phyloP scores from a whole-genome alignment of 2,888 invertebrate species.

The Caenorhabditis doughertyi region DNA sequence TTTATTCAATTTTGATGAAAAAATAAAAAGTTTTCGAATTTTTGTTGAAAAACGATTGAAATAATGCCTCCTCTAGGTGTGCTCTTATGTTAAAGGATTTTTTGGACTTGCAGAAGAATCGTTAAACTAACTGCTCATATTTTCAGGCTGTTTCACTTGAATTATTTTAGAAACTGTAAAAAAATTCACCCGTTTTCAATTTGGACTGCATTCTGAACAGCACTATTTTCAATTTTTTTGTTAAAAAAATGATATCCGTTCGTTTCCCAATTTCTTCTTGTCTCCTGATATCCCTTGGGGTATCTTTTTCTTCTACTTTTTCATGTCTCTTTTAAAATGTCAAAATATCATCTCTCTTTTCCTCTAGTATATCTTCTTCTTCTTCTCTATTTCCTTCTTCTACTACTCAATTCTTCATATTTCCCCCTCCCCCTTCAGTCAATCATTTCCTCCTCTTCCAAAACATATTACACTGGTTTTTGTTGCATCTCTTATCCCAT shows the following conservation, averaged over 20 bases:
- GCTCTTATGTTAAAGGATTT: too few species aligned
- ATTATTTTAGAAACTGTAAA: too few species aligned
- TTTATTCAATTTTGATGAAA: too few species aligned
- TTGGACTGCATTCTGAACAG: too few species aligned
- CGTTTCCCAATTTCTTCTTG: not conserved
- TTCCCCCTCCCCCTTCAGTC: conserved; percentile 24
- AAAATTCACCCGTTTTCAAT: too few species aligned
- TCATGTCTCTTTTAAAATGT: conserved; percentile 6
- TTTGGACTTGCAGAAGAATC: too few species aligned
- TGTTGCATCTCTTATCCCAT: not conserved
- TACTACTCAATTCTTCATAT: not conserved
- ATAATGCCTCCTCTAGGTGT: too few species aligned
- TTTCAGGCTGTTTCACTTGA: too few species aligned
- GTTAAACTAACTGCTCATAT: too few species aligned
- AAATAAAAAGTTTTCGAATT: too few species aligned
- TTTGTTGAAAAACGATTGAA: too few species aligned
- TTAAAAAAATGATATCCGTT: not conserved
- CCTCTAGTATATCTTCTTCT: not conserved
- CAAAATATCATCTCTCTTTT: conserved; percentile 31
- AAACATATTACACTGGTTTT: conserved; percentile 35
- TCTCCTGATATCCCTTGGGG: conserved; percentile 11
- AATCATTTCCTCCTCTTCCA: conserved; percentile 32
- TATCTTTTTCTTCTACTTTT: not conserved
- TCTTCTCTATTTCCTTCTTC: not conserved
- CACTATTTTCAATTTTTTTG: too few species aligned